A percentile compares a stretch with the other conserved stretches of the same genome.
Conservation (phyloP, 2,888 invertebrate species). For the Hydrotaea diabolus region DNA sequence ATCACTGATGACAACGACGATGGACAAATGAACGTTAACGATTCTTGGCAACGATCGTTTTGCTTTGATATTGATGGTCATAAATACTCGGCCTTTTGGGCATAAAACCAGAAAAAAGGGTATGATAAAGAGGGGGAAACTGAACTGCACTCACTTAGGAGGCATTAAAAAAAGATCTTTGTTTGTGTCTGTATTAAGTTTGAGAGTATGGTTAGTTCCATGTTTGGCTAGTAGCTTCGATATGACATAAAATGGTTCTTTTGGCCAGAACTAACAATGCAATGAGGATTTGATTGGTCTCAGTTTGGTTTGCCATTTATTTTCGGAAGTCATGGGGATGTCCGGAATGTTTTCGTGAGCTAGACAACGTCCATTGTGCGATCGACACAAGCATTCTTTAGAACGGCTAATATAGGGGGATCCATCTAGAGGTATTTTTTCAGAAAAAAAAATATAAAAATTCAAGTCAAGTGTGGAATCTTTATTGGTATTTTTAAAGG, state of each 20-base stretch:
- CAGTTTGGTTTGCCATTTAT: too few species aligned
- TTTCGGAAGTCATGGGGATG: too few species aligned
- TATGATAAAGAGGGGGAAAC: conserved; percentile 32
- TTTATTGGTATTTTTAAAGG: too few species aligned
- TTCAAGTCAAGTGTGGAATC: too few species aligned
- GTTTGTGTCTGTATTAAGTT: background rate
- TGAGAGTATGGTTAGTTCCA: background rate
- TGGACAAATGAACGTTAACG: conserved; percentile 47
- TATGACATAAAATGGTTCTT: too few species aligned
- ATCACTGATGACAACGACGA: background rate
- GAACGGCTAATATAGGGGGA: too few species aligned
- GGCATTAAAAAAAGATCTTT: conserved; percentile 4
- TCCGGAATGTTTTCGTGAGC: too few species aligned
- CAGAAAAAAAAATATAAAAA: too few species aligned
- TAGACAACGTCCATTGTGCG: too few species aligned
- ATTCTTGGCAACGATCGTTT: conserved; percentile 66
- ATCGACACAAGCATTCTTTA: too few species aligned
- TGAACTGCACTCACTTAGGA: conserved; percentile 32
- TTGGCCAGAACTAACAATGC: background rate
- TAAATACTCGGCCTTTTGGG: conserved; percentile 51
- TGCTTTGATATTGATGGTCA: conserved; percentile 56
- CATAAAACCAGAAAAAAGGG: conserved; percentile 31
- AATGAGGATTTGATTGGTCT: too few species aligned
- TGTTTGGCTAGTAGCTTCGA: background rate
- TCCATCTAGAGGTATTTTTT: too few species aligned